Conservation (phyloP, 1,140 invertebrate genomes). For the Plutomurus gul region DNA sequence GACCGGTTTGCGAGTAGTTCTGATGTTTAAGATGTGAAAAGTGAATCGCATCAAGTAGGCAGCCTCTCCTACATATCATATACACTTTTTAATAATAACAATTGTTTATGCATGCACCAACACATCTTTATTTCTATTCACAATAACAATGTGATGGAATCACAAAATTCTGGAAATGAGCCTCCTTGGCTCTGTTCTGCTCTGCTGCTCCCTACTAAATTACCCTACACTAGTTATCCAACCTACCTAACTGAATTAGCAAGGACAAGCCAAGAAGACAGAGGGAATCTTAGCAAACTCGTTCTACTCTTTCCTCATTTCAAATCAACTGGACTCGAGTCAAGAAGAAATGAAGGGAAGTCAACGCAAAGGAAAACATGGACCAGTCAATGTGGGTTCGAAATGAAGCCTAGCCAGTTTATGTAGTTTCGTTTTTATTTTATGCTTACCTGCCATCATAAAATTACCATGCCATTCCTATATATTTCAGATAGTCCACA, state of each 20-base stretch:
- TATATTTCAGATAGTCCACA: slow-evolving; percentile 10
- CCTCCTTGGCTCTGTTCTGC: neutral
- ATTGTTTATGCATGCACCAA: too few species aligned
- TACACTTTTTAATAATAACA: neutral
- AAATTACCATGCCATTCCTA: slow-evolving; percentile 17
- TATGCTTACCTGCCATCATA: slow-evolving; percentile 27
- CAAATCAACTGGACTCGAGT: neutral
- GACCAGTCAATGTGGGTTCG: neutral
- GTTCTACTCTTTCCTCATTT: neutral
- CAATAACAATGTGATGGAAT: neutral
- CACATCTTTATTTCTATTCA: neutral
- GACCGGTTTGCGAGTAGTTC: neutral
- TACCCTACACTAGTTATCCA: neutral
- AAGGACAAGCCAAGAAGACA: neutral
- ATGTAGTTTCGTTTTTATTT: slow-evolving; percentile 29
- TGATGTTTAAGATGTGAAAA: neutral
- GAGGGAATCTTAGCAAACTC: neutral
- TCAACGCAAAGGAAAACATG: neutral
- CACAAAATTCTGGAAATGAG: slow-evolving; percentile 34
- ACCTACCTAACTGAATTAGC: neutral
- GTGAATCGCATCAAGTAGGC: slow-evolving; percentile 12
- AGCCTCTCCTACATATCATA: too few species aligned
- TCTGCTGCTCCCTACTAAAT: neutral
- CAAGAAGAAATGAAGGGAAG: neutral
- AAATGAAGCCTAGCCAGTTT: slow-evolving; percentile 11